A percentile compares a stretch with the other conserved stretches of the same genome.
Conservation (phyloP, 2,888 invertebrate species). For the Scaptomyza parva region DNA sequence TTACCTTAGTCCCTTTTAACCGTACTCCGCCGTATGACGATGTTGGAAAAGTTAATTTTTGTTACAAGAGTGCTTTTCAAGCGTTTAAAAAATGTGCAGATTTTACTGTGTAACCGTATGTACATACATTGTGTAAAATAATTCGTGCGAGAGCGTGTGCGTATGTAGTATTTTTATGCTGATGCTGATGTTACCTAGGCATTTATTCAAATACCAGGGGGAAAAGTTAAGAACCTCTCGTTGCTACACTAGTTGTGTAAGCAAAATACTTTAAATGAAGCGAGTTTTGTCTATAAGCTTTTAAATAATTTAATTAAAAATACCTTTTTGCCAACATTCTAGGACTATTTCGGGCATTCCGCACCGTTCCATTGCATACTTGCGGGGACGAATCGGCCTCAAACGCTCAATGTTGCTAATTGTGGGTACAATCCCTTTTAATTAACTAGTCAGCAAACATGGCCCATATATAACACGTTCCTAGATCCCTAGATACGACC, state of each 20-base stretch:
- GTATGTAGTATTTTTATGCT: conserved; percentile 37
- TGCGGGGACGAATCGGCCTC: conserved; percentile 36
- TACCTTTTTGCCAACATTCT: conserved; percentile 42
- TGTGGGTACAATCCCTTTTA: conserved; percentile 52
- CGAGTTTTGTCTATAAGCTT: conserved; percentile 62
- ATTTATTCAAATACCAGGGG: conserved; percentile 12
- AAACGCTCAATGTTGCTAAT: conserved; percentile 45
- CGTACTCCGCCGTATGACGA: conserved; percentile 8
- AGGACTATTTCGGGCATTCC: conserved; percentile 1
- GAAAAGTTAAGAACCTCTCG: neutral
- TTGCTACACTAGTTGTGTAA: conserved; percentile 6
- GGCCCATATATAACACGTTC: conserved; percentile 47
- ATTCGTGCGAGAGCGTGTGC: conserved; percentile 1
- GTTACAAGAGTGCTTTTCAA: conserved; percentile 48
- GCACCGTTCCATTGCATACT: conserved; percentile 39
- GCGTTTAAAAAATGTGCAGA: conserved; percentile 41
- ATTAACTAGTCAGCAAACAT: conserved; percentile 58
- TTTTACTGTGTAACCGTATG: conserved; percentile 6
- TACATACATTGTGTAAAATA: no score
- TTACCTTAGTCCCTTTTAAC: conserved; percentile 7
- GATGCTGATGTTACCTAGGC: conserved; percentile 29
- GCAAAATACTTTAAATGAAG: conserved; percentile 41
- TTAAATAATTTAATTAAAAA: conserved; percentile 70
- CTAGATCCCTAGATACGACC: conserved; percentile 41
- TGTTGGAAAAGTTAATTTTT: conserved; percentile 21